Evolutionary conservation across 1,140 invertebrate genomes (phyloP), one percentile per base, ranked within the genome.

Genomic region (Bombus sibiricus): DNA sequence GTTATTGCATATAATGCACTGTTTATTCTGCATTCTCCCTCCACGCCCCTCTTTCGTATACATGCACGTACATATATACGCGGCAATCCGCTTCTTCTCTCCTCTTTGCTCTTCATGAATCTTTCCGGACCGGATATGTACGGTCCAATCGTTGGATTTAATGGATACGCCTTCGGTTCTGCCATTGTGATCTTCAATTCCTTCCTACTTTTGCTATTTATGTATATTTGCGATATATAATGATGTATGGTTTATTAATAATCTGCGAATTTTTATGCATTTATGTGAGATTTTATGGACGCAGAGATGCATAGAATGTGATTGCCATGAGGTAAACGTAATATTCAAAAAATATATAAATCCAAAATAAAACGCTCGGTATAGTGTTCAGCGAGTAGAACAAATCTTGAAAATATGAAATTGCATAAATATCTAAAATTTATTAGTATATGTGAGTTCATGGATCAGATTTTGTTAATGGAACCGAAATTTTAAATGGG

Each of bases 1-100:
- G 92, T 88, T 92, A 90, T 88, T 89, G 92, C 91, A 88, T 92
- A 89, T 92, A 92, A 92, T 90, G 88, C 86, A 92, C 78, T 92
- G 91, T 93, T 93, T 91, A 91, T 87, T 92, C 88, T 92, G 83
- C 81, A 62, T 79, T 76, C 91, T 84, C 90, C 81, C 87, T 47
- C 80, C 37, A 76, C 66, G 47, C 13, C 32, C 47, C 68, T 37
- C 66, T 76, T 82, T 76, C 68, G 18, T 59, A 53, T 53, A 79
- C 41, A 68, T 59, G 32, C 37, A 34, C 39, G 37, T n/a, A 62
- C 8, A 59, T 53, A 39, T 32, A 59, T 53, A 39, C 39, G 74
- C 73, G 78, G 68, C 86, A 89, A 89, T 89, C 83, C 83, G 79
- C 83, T 89, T 89, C 83, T 82, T 83, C 68, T 75, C 64, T 57